Percentiles rank a stretch among this genome's conserved stretches.
These are phyloP conservation scores for Tylochromis polylepis DNA, from an alignment of 2,113 vertebrate species.

Conservation along the genomic window DNA sequence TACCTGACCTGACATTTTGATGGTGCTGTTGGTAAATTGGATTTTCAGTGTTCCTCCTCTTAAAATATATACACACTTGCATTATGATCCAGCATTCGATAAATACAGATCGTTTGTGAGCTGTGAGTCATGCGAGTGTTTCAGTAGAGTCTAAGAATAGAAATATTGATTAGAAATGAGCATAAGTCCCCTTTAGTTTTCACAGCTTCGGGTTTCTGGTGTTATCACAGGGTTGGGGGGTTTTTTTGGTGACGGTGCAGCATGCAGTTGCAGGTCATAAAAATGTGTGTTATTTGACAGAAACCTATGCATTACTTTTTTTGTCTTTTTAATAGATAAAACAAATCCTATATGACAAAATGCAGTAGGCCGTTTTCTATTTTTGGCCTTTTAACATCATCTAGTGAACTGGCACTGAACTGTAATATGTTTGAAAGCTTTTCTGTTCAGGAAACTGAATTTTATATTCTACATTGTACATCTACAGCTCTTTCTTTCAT, in stretches of 20 bases:
- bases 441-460: not conserved
- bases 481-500: not conserved
- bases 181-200: not conserved
- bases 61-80: not conserved
- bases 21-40: not conserved
- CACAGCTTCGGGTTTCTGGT: not conserved
- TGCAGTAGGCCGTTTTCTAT: not conserved
- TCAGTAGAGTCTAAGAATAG: not conserved
- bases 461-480: not conserved
- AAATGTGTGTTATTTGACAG: not conserved
- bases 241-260: not conserved
- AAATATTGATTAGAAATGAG: not conserved
- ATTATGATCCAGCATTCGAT: not conserved
- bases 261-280: not conserved
- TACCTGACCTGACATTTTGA: slow-evolving; percentile 1
- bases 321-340: not conserved
- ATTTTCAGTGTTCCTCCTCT: not conserved
- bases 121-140: not conserved
- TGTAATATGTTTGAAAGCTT: not conserved
- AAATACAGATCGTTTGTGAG: not conserved
- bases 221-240: no score
- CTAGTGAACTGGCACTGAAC: not conserved
- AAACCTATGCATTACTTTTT: not conserved
- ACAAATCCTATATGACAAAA: not conserved
- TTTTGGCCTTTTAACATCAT: not conserved